Evolutionary conservation across 2,888 invertebrate species (phyloP).

Genomic region (Lathronympha strigana): DNA sequence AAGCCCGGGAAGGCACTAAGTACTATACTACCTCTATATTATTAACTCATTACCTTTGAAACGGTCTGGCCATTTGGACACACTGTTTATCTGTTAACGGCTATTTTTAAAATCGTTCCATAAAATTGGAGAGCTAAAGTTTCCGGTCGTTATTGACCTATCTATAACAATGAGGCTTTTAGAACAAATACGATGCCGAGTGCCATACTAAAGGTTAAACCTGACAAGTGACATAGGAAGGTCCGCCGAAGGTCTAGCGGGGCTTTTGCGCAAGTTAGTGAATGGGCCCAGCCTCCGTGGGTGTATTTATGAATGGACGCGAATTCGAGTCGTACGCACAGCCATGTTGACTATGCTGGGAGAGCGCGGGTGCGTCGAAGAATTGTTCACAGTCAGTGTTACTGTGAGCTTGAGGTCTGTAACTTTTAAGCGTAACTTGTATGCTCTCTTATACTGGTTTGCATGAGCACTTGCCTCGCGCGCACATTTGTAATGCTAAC

Average conservation of each 20-base stretch:
- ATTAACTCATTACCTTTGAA: no score
- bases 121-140: conserved; percentile 7
- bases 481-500: neutral
- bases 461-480: neutral
- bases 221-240: conserved; percentile 55
- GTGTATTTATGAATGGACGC: conserved; percentile 82
- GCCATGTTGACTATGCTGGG: conserved; percentile 42
- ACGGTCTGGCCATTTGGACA: no score
- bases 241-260: conserved; percentile 62
- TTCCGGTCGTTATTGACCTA: conserved; percentile 32
- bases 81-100: no score
- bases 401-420: neutral
- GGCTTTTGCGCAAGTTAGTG: conserved; percentile 78
- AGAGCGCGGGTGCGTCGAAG: neutral
- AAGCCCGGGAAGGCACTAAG: no score
- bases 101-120: neutral
- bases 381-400: neutral
- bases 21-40: no score
- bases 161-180: conserved; percentile 36
- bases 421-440: neutral
- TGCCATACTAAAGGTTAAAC: conserved; percentile 39
- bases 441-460: neutral
- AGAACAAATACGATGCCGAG: conserved; percentile 44
- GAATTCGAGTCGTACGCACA: conserved; percentile 79
- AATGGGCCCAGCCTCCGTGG: conserved; percentile 72